Evolutionary conservation across 2,113 vertebrate genomes (phyloP), one percentile per base, ranked within the genome.

Genomic region (Pomatorhinus ruficollis): DNA sequence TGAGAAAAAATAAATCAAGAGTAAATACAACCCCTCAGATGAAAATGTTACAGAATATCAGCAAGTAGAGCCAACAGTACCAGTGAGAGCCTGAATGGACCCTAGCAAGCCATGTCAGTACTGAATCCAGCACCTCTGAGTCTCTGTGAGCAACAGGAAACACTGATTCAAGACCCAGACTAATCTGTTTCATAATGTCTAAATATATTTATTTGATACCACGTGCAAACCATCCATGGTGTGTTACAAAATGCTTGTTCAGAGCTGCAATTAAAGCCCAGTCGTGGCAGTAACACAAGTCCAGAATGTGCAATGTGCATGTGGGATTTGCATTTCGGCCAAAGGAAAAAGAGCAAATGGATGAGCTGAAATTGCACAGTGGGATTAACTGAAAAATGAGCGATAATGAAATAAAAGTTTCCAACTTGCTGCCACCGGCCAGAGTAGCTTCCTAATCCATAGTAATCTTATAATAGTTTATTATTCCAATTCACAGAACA

Each of bases 401-500:
- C 25, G 83, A 76, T 22, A 93, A 88, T 18, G 37, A 83, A 91
- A 88, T 40, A 19, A 50, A 81, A 87, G 6, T 83, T 81, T 78
- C 54, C 81, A 76, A 77, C 52, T 66, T 68, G 37, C 25, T 90
- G 25, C 57, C 63, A 75, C 12, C 2, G 7, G 69, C n/a, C 37
- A 64, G 86, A 74, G 42, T 9, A 66, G 33, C 27, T 81, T 90
- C 82, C 22, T 81, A 84, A 95, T 45, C 65, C 49, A 57, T 30
- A 71, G 24, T 4, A 52, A 15, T 28, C 40, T 75, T 92, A 20
- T 9, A 61, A 59, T 3, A n/a, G 72, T 82, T 95, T 92, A 84
- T 95, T 95, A 94, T 71, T 68, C 5, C 69, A 92, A 82, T 79
- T 79, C 56, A 84, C 40, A 84, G 74, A 78, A 81, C 20, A 94